Conservation (phyloP, 53 echinoderm and acorn worm genomes). For the Pentamera pediparva region DNA sequence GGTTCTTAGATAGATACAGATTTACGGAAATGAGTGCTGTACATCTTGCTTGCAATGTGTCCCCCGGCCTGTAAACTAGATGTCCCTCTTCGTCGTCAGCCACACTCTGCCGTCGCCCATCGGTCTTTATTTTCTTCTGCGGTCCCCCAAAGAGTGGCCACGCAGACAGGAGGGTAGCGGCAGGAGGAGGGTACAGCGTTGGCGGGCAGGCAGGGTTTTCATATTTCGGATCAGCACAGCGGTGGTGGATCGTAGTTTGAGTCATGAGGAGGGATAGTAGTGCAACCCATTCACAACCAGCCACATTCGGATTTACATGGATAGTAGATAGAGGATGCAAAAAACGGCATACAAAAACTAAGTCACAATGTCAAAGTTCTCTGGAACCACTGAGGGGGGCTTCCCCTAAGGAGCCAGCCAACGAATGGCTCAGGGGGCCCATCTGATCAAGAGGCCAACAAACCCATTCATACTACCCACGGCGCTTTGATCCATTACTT, state of each 20-base stretch:
- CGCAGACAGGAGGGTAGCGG: not conserved
- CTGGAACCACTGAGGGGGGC: conserved; percentile 1
- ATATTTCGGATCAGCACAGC: conserved; percentile 14
- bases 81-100: conserved; percentile 94
- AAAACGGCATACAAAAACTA: conserved; percentile 38
- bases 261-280: conserved; percentile 28
- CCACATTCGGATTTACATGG: conserved; percentile 39
- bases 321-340: conserved; percentile 41
- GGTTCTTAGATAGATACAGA: conserved; percentile 55
- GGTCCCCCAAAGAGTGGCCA: not conserved
- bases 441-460: not conserved
- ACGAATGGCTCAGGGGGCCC: too few species aligned
- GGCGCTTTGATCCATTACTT: too few species aligned
- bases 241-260: conserved; percentile 21
- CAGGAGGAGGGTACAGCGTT: not conserved
- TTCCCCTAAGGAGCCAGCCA: not conserved
- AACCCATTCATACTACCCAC: not conserved
- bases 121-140: conserved; percentile 34
- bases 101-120: conserved; percentile 67
- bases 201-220: not conserved
- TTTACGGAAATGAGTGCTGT: conserved; percentile 61
- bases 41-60: conserved; percentile 99
- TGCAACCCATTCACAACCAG: conserved; percentile 35
- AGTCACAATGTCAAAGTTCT: conserved; percentile 21
- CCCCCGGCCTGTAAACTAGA: conserved; percentile 85